Evolutionary conservation across 2,113 vertebrate species (phyloP).

Genomic region (Pluvianellus socialis): DNA sequence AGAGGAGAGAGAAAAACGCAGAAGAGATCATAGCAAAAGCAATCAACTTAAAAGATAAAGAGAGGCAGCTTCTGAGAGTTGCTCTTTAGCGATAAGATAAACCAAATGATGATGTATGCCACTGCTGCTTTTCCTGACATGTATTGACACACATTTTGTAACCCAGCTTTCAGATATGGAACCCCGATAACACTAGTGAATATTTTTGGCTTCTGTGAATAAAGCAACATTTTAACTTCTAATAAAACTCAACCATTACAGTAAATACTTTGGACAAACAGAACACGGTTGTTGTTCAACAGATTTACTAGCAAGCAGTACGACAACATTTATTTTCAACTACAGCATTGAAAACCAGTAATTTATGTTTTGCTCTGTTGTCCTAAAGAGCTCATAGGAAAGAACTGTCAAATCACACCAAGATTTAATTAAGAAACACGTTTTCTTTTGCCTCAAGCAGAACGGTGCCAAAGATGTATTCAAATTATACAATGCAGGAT

Average conservation of each 20-base stretch:
- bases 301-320: neutral
- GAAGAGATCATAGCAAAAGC: neutral
- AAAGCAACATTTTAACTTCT: neutral
- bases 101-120: neutral
- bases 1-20: neutral
- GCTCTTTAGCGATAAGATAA: neutral
- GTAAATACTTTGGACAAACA: neutral
- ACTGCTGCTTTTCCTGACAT: neutral
- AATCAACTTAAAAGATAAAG: neutral
- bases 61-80: neutral
- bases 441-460: slow-evolving; percentile 5
- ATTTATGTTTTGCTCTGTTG: neutral
- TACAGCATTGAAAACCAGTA: neutral
- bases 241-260: neutral
- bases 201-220: neutral
- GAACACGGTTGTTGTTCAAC: neutral
- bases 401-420: neutral
- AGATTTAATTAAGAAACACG: slow-evolving; percentile 8
- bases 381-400: neutral
- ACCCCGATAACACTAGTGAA: neutral
- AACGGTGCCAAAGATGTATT: neutral
- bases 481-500: neutral
- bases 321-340: neutral
- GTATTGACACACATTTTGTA: neutral
- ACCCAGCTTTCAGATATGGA: neutral